Evolutionary conservation across 1,140 invertebrate genomes (phyloP), one percentile per base, ranked within the genome.

Genomic region (Nomia melanderi): DNA sequence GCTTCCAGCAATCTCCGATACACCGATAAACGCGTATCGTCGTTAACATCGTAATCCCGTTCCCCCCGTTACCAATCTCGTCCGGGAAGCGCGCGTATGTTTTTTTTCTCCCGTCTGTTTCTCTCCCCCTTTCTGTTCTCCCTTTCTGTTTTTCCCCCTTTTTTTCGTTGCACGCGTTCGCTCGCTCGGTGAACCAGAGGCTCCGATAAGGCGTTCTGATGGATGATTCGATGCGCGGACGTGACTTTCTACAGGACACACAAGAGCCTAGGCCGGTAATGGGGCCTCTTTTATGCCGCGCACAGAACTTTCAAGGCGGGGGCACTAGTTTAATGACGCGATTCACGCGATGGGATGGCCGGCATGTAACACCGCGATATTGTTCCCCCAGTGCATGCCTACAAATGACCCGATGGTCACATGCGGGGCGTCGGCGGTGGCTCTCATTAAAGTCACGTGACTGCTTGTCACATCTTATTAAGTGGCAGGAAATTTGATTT

Each of bases 391-490:
- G 56, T 80, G 36, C 31, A 71, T 50, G 78, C 59, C 47, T 73
- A 72, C 77, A 73, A 80, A 81, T 59, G 53, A 66, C 77, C 71
- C 69, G 57, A 76, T 86, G 50, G 79, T 67, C 53, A 77, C 73
- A 79, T 23, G 77, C 76, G 72, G 73, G n/a, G n/a, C n/a, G n/a
- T n/a, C n/a, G n/a, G 70, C 71, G 72, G 75, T 76, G 41, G 77
- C 54, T 79, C 79, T 81, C 79, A 66, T 81, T 81, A 82, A 82
- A 83, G 86, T 88, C 86, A 87, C 88, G 88, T 89, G 83, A 87
- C 87, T 78, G 75, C 87, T 84, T 89, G 87, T 88, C 86, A 88
- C 86, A 87, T 88, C 88, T 88, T 88, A 89, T 88, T 89, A 88
- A 89, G 82, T 85, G 82, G 80, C 86, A 84, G 83, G 87, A 77